Evolutionary conservation across 2,888 invertebrate species (phyloP), one percentile per base, ranked within the genome.

Genomic region (Zygothrica quintamaculata): DNA sequence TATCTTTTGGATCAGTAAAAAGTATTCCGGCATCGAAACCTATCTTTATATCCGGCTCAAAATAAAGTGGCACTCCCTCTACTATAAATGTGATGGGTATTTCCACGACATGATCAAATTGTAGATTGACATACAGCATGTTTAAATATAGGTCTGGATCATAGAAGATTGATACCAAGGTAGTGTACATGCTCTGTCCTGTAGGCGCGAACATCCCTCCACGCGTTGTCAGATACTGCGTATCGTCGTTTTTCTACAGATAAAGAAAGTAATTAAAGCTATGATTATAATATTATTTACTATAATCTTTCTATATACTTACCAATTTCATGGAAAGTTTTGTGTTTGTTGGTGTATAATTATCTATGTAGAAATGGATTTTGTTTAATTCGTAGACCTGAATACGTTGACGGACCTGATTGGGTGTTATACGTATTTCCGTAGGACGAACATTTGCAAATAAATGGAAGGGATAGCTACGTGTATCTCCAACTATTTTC

Each of bases 81-180:
- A 90, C 80, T 9, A 74, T 39, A 26, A 80, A 86, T 1, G 66
- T 74, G 1, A 90, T 67, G 7, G 89, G 88, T 16, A 90, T 58
- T 59, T 76, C 76, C 47, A 78, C 60, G 3, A 65, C 29, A 31
- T 80, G 59, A 16, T 77, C 81, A 48, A 79, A 87, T 22, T 77
- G 74, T 11, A 89, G 52, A 43, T 81, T 67, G 1, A 90, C 59
- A 15, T 64, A 57, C 4, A 90, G 26, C 1, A 42, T 56, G 56
- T 90, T 90, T 26, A 78, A 77, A 57, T 88, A 90, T 0, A 70
- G 44, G 34, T 87, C 89, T 0, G 88, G 88, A 72, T 90, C 90
- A 6, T 64, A 43, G 36, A 73, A 89, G n/a, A 67, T 25, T 0
- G 84, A 76, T 0, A 74, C 55, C 15, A 89, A 6, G 0, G 85